Conservation (phyloP, 2,113 vertebrate species). For the Clarias gariepinus region DNA sequence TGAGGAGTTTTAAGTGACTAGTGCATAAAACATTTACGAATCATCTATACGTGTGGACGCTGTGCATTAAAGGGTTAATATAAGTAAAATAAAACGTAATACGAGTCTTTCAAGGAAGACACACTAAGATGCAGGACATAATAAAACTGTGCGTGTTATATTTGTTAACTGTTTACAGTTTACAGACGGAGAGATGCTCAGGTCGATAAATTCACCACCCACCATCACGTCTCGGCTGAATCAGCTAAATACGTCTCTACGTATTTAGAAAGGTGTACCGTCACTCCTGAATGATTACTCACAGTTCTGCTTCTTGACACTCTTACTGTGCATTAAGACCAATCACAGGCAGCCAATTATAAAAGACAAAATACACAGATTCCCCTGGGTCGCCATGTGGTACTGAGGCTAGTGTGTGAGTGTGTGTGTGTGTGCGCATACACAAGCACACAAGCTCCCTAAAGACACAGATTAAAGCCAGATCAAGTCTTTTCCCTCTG, state of each 20-base stretch:
- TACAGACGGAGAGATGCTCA: background rate
- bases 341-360: conserved; percentile 40
- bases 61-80: background rate
- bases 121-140: no score
- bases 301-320: conserved; percentile 1
- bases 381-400: background rate
- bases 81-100: background rate
- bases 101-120: no score
- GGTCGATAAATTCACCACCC: background rate
- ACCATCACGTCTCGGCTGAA: background rate
- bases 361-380: background rate
- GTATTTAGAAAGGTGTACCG: background rate
- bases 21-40: no score
- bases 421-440: background rate
- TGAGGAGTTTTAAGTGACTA: no score
- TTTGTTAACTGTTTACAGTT: no score
- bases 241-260: background rate
- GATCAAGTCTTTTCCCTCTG: conserved; percentile 16
- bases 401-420: background rate
- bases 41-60: background rate
- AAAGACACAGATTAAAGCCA: conserved; percentile 28
- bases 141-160: no score
- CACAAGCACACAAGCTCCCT: conserved; percentile 10
- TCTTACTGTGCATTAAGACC: background rate
- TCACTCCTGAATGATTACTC: background rate